phyloP scores from a whole-genome alignment of 2,113 vertebrate genomes.

The Hucho hucho region DNA sequence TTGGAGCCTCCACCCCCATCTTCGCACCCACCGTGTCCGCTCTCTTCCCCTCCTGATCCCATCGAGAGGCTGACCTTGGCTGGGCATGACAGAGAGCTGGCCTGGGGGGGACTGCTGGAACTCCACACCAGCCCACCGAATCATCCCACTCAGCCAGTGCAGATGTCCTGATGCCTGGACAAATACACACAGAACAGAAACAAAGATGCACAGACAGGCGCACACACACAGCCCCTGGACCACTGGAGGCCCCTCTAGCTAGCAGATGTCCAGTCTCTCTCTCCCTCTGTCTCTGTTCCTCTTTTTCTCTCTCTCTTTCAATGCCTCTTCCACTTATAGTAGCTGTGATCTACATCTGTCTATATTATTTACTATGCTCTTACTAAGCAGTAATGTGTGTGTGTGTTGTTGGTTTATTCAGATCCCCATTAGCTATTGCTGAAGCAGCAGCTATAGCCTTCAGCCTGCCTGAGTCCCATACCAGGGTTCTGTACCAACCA shows the following conservation, averaged over 20 bases:
- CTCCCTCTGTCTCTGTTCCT: constrained; percentile 19
- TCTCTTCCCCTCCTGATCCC: constrained; percentile 10
- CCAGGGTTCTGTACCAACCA: too few species aligned
- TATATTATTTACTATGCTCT: too few species aligned
- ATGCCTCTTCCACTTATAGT: too few species aligned
- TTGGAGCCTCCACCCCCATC: constrained; percentile 51
- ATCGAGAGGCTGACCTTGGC: constrained; percentile 74
- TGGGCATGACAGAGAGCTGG: constrained; percentile 71
- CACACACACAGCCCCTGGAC: neutral
- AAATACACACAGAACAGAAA: constrained; percentile 27
- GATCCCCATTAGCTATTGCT: too few species aligned
- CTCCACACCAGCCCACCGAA: constrained; percentile 69
- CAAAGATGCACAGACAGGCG: neutral
- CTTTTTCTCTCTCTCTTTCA: neutral
- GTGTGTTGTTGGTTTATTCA: too few species aligned
- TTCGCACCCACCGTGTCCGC: constrained; percentile 29
- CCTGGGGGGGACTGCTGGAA: constrained; percentile 62
- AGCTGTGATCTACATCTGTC: too few species aligned
- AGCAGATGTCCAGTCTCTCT: constrained; percentile 63
- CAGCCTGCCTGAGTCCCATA: too few species aligned
- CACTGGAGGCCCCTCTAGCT: constrained; percentile 56
- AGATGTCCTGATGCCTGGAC: constrained; percentile 63
- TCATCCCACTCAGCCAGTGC: constrained; percentile 63
- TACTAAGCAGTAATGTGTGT: too few species aligned
- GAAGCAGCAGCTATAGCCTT: too few species aligned